phyloP scores from a whole-genome alignment of 2,888 invertebrate genomes.

The Lutraria lutraria region DNA sequence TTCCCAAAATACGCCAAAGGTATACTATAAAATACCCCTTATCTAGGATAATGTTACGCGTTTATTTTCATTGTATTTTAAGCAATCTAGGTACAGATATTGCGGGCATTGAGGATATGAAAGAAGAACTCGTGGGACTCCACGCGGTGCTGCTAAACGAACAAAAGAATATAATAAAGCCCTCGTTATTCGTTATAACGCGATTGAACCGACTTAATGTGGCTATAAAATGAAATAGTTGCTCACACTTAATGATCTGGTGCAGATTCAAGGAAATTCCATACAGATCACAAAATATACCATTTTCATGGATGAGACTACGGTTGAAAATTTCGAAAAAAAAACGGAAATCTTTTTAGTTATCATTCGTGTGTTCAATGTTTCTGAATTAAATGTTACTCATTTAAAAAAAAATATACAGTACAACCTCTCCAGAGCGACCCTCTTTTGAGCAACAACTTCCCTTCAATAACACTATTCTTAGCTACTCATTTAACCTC shows the following conservation, averaged over 20 bases:
- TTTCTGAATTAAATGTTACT: too few species aligned
- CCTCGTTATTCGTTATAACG: not conserved
- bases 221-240: not conserved
- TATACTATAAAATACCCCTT: not conserved
- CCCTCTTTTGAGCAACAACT: too few species aligned
- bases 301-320: too few species aligned
- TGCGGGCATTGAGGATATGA: not conserved
- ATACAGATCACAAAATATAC: not conserved
- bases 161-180: conserved; percentile 13
- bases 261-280: not conserved
- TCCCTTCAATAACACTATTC: too few species aligned
- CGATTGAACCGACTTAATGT: not conserved
- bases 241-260: not conserved
- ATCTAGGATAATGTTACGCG: not conserved
- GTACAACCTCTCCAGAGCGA: too few species aligned
- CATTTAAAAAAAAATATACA: too few species aligned
- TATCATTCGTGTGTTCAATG: too few species aligned
- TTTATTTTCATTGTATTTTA: conserved; percentile 26
- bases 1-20: conserved; percentile 18
- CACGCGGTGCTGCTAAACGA: not conserved
- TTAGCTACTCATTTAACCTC: too few species aligned
- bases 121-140: not conserved
- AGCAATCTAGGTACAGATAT: conserved; percentile 4
- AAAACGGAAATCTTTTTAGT: too few species aligned
- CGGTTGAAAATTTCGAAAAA: too few species aligned